Conservation (phyloP, 2,888 invertebrate species). For the Itoplectis maculator region DNA sequence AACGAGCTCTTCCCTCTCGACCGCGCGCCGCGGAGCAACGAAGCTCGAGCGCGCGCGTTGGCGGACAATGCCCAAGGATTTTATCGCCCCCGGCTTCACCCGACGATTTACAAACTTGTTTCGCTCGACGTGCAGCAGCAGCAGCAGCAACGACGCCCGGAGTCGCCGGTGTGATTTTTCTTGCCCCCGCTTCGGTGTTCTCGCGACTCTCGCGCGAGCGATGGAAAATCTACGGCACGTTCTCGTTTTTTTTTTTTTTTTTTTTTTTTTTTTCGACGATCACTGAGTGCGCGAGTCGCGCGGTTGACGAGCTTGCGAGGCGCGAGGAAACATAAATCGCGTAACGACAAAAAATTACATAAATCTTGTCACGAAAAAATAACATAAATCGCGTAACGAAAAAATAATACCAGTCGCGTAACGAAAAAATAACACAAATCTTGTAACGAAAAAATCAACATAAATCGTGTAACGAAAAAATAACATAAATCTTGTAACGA, state of each 20-base stretch:
- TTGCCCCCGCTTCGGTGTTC: too few relatives aligned
- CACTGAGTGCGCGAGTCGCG: neutral
- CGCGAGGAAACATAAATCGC: neutral
- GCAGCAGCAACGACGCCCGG: neutral
- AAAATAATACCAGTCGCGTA: too few relatives aligned
- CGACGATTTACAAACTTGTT: constrained; percentile 3
- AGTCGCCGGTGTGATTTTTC: neutral
- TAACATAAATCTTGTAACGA: too few relatives aligned
- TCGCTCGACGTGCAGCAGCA: neutral
- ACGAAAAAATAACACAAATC: too few relatives aligned
- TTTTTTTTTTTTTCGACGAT: neutral
- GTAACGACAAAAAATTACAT: constrained; percentile 5
- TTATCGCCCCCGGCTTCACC: neutral
- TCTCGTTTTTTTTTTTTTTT: neutral
- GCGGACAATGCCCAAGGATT: too few relatives aligned
- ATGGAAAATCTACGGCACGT: neutral
- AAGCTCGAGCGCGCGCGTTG: constrained; percentile 8
- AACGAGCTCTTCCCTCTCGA: constrained; percentile 55
- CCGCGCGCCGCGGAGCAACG: constrained; percentile 10
- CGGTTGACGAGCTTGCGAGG: neutral
- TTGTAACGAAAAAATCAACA: too few relatives aligned
- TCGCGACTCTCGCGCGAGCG: too few relatives aligned
- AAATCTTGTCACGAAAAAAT: too few relatives aligned
- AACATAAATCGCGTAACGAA: too few relatives aligned
- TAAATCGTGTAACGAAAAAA: too few relatives aligned